Evolutionary conservation across 1,140 invertebrate genomes (phyloP).

Genomic region (Diprion similis): DNA sequence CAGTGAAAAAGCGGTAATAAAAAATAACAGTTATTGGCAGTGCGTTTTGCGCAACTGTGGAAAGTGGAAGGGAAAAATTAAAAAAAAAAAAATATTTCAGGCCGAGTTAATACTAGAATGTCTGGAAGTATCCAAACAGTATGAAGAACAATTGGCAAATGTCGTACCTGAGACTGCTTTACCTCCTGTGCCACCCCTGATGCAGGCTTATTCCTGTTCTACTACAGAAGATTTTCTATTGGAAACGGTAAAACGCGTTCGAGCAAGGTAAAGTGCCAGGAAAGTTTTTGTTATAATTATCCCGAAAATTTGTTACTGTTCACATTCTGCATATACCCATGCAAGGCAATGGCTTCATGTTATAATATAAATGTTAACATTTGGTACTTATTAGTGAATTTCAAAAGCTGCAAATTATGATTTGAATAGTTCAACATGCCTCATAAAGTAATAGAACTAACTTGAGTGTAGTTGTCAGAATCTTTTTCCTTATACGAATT

Average conservation of each 20-base stretch:
- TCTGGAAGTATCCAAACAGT: conserved; percentile 79
- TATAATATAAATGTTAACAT: no score
- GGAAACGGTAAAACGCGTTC: conserved; percentile 79
- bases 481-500: not conserved
- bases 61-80: not conserved
- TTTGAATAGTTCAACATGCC: no score
- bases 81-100: conserved; percentile 55
- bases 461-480: not conserved
- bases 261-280: conserved; percentile 66
- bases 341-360: no score
- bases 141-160: conserved; percentile 63
- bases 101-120: conserved; percentile 91
- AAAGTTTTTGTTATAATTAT: conserved; percentile 9
- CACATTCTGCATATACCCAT: no score
- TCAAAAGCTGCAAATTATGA: no score
- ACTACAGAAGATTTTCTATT: conserved; percentile 82
- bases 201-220: conserved; percentile 78
- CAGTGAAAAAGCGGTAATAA: conserved; percentile 89
- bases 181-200: conserved; percentile 71
- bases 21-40: conserved; percentile 47
- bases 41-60: conserved; percentile 13
- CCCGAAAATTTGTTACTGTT: not conserved
- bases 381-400: no score
- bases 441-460: no score
- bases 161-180: conserved; percentile 46